These are phyloP conservation scores for Metopolophium dirhodum DNA, from an alignment of 1,140 invertebrate genomes.

Conservation along the genomic window DNA sequence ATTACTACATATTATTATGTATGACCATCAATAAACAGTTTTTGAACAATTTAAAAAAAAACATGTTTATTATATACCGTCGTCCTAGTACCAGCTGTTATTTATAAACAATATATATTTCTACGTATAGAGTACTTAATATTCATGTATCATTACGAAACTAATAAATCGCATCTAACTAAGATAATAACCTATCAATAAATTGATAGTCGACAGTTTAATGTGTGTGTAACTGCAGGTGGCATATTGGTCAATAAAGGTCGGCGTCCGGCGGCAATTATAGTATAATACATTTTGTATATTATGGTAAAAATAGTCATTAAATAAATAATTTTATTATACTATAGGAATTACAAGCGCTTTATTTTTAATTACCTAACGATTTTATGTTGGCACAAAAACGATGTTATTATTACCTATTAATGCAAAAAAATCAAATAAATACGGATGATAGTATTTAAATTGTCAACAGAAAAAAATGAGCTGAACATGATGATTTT, in stretches of 20 bases:
- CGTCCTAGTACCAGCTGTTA: background rate
- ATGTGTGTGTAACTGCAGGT: background rate
- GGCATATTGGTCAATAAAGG: background rate
- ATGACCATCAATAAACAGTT: background rate
- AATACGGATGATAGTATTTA: background rate
- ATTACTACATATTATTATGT: background rate
- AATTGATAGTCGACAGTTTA: background rate
- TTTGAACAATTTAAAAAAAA: background rate
- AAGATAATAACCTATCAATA: background rate
- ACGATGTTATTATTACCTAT: too few species aligned
- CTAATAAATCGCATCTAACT: background rate
- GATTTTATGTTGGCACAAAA: background rate
- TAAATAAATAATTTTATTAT: background rate
- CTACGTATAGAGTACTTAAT: background rate
- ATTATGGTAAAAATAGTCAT: background rate
- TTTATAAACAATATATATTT: background rate
- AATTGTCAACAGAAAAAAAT: background rate
- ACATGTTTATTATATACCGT: background rate
- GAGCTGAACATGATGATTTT: background rate
- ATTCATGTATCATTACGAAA: background rate
- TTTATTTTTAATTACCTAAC: too few species aligned
- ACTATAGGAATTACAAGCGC: too few species aligned
- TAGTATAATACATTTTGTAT: background rate
- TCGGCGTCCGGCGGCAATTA: background rate
- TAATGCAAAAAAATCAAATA: background rate